Evolutionary conservation across 2,113 vertebrate genomes (phyloP).

Genomic region (Microtus montanus): DNA sequence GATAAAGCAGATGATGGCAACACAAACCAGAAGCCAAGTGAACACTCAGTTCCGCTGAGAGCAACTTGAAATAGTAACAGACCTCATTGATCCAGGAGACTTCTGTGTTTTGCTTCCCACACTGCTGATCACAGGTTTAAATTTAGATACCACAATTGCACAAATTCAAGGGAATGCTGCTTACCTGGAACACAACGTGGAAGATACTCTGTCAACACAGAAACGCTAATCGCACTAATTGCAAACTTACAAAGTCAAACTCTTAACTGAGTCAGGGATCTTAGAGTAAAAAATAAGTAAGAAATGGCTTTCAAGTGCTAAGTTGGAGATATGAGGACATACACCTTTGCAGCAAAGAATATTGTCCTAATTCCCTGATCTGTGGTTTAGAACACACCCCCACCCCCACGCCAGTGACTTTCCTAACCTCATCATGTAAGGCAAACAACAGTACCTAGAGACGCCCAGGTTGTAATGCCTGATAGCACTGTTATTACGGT

Average conservation of each 20-base stretch:
- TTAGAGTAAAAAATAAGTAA: neutral
- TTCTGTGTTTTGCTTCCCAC: neutral
- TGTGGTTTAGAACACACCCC: neutral
- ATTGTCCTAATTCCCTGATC: neutral
- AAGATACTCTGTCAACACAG: neutral
- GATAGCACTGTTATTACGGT: neutral
- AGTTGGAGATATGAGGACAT: neutral
- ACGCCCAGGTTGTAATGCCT: accelerated
- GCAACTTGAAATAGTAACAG: neutral
- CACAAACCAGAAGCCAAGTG: neutral
- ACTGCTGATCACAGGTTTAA: neutral
- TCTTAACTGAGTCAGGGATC: neutral
- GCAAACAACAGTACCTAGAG: neutral
- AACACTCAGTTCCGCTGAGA: neutral
- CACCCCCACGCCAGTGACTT: neutral
- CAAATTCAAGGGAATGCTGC: neutral
- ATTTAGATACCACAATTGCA: neutral
- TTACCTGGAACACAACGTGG: neutral
- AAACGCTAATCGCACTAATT: neutral
- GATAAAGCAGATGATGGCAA: neutral
- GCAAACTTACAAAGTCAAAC: neutral
- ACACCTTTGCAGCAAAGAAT: neutral
- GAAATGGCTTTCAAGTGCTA: conserved; percentile 7
- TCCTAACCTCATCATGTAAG: neutral
- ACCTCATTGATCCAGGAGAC: neutral